Base-by-base conservation (phyloP, 2,797 vertebrate species). In the Odontamblyopus lacepedii region DNA sequence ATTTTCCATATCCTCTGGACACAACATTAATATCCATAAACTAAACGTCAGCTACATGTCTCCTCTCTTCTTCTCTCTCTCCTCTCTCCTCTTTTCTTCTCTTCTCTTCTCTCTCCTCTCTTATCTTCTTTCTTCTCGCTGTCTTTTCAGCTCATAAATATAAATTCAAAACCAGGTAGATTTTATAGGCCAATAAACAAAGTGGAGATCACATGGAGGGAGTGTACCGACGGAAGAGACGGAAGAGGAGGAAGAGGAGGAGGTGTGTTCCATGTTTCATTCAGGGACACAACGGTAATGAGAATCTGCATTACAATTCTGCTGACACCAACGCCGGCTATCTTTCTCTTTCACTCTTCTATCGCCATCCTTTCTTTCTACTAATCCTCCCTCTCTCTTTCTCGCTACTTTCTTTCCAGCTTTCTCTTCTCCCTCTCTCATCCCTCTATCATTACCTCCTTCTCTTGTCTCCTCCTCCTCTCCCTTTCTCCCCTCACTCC, bases 291-390 rank as follows among this genome's bases (percentile, higher is more conserved):
- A 66, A 79, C 81, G 70, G 86, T 90, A 90, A 92, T 84, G 87
- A 92, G 84, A 66, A 85, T 76, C 80, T 86, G 81, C 89, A 92
- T 93, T 91, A 92, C 89, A 90, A 92, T 92, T 93, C 86, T 90
- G 92, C 92, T 94, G 92, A 93, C 88, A 85, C 16, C 65, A 79
- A 80, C 79, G 76, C 71, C 79, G 7, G 18, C 27, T 6, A 4
- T 63, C 51, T 70, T 51, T 4, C 70, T 63, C 44, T 73, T 78
- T 75, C 71, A 78, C 56, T 71, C 62, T 84, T 65, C 67, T 74
- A 29, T 27, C 8, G 30, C 23, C 53, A 9, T 55, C 7, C 16
- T 55, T 55, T 55, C 2, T 55, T 3, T 55, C 8, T 23, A 2
- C n/a, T 55, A 23, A 3, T 55, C 9, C n/a, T 55, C 51, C 51